phyloP scores from a whole-genome alignment of 2,888 invertebrate species.

The Sepioteuthis lessoniana region DNA sequence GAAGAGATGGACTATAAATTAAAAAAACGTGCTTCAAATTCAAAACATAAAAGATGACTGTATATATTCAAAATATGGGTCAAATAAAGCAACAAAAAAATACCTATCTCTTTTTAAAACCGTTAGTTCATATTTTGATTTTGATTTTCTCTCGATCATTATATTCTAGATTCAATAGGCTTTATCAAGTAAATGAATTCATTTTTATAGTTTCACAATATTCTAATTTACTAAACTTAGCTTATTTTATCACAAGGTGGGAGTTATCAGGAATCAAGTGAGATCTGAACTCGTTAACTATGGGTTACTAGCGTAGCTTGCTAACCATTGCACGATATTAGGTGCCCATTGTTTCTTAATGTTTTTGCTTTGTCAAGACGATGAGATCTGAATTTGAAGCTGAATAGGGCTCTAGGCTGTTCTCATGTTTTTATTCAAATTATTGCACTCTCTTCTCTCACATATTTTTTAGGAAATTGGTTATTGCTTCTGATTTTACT shows the following conservation, averaged over 20 bases:
- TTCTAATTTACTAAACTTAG: too few species aligned
- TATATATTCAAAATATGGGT: slow-evolving; percentile 6
- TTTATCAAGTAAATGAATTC: neutral
- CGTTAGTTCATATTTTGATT: neutral
- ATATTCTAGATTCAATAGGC: neutral
- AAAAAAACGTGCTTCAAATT: neutral
- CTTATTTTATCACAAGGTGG: too few species aligned
- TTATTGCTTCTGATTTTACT: neutral
- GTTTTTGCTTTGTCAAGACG: neutral
- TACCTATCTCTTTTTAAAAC: neutral
- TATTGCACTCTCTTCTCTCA: too few species aligned
- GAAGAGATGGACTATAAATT: rapidly evolving
- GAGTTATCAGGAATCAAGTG: too few species aligned
- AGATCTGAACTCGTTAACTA: too few species aligned
- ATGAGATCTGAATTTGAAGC: neutral
- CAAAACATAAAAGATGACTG: neutral
- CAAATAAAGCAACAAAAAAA: neutral
- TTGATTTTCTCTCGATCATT: neutral
- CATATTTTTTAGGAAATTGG: too few species aligned
- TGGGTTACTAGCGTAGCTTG: too few species aligned
- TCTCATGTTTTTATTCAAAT: neutral
- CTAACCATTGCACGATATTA: too few species aligned
- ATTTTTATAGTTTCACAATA: neutral
- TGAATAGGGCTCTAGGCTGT: neutral
- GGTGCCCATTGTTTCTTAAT: neutral